Evolutionary conservation across 2,888 invertebrate genomes (phyloP), one percentile per base, ranked within the genome.

Genomic region (Pyrochroa serraticornis): DNA sequence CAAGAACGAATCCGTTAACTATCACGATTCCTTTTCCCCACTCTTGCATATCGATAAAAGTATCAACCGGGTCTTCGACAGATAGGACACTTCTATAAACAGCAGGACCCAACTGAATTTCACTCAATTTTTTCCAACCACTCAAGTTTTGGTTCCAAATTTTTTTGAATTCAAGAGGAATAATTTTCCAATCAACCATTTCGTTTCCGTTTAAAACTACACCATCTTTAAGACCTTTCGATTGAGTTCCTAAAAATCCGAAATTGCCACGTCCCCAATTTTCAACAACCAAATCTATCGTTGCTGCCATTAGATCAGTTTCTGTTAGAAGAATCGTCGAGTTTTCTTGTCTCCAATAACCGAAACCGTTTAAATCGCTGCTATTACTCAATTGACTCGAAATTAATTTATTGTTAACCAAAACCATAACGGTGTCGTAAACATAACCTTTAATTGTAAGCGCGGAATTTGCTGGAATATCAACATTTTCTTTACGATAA

Each of bases 181-280:
- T 70, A 0, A 82, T 78, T 22, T 73, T 71, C 80, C 83, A 82
- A 45, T 78, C 66, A 7, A 61, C 59, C 0, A 82, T 53, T 31
- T 64, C 57, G 3, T 68, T 48, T 0, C 71, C 75, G 62, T 83
- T 79, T 6, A 83, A 43, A 1, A 66, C 63, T 0, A 84, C 78
- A 1, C 79, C 82, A 56, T 80, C 70, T 68, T 72, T 71, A 2
- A 79, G 52, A 5, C 78, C 79, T 66, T 69, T 80, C 64, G 63
- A 69, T 50, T 75, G 73, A 48, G 66, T 66, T 2, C 67, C 58
- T 13, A 77, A 44, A 38, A 64, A 50, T 5, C 77, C 77, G 32
- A 71, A 77, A 75, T 92, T 92, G 35, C 91, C 85, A 47, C 93
- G 84, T 6, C 95, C 95, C 81, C 91, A 91, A 75, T 91, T 93